phyloP scores from a whole-genome alignment of 2,888 invertebrate species.

The Sturmia bella region DNA sequence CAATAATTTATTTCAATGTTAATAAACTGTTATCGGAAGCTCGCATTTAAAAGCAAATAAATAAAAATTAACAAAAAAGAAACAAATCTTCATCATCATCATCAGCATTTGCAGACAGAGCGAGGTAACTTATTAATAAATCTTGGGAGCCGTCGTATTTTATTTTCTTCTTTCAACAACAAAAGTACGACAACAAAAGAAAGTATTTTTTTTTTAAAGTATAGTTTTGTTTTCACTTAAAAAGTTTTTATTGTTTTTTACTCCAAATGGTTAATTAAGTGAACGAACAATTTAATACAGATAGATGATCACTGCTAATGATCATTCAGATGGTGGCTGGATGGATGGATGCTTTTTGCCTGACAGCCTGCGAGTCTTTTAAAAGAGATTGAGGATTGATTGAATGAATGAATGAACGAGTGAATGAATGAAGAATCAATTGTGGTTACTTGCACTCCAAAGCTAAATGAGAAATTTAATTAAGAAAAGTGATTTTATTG shows the following conservation, averaged over 20 bases:
- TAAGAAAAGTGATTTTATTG: slow-evolving; percentile 28
- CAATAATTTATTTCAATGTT: slow-evolving; percentile 53
- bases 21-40: slow-evolving; percentile 61
- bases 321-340: slow-evolving; percentile 14
- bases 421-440: no score
- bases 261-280: slow-evolving; percentile 59
- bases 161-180: neutral
- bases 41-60: slow-evolving; percentile 39
- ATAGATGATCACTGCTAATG: slow-evolving; percentile 31
- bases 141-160: slow-evolving; percentile 18
- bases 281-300: slow-evolving; percentile 30
- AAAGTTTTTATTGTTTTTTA: slow-evolving; percentile 45
- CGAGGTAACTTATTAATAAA: slow-evolving; percentile 32
- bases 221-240: slow-evolving; percentile 54
- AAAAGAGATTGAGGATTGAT: slow-evolving; percentile 10
- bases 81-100: slow-evolving; percentile 31
- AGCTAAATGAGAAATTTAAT: slow-evolving; percentile 36
- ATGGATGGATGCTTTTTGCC: neutral
- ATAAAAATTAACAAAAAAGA: slow-evolving; percentile 15
- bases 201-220: slow-evolving; percentile 38
- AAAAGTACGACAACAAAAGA: slow-evolving; percentile 40
- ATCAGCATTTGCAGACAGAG: slow-evolving; percentile 19
- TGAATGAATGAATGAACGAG: slow-evolving; percentile 28
- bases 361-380: neutral
- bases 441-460: slow-evolving; percentile 32